Conservation (phyloP, 1,140 invertebrate species). For the Drosophila sulfurigaster region DNA sequence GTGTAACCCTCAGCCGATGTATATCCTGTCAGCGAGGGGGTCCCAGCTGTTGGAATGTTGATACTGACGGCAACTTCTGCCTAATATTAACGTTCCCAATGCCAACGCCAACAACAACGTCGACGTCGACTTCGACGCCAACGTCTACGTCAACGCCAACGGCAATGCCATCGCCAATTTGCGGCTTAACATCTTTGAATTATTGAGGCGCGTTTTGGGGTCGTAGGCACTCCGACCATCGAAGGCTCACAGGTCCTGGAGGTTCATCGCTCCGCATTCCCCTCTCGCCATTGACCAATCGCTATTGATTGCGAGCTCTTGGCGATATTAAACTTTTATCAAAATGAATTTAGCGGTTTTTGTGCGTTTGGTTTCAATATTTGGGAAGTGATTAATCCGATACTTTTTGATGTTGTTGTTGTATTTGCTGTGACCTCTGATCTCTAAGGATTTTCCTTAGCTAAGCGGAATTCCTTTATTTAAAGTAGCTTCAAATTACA, state of each 20-base stretch:
- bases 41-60: slow-evolving; percentile 57
- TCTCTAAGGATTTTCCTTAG: too few species aligned
- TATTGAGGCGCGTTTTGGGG: slow-evolving; percentile 72
- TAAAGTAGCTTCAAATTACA: too few species aligned
- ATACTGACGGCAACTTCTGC: slow-evolving; percentile 24
- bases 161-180: slow-evolving; percentile 67
- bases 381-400: slow-evolving; percentile 69
- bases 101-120: slow-evolving; percentile 23
- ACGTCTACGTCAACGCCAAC: slow-evolving; percentile 57
- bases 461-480: too few species aligned
- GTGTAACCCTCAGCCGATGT: slow-evolving; percentile 65
- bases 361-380: slow-evolving; percentile 74
- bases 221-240: slow-evolving; percentile 42
- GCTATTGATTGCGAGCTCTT: slow-evolving; percentile 46
- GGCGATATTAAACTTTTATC: slow-evolving; percentile 80
- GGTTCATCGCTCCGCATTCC: neutral
- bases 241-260: neutral
- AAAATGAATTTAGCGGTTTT: slow-evolving; percentile 80
- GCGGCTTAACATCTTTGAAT: slow-evolving; percentile 82
- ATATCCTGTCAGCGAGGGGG: slow-evolving; percentile 72
- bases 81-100: slow-evolving; percentile 21
- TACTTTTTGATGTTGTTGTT: slow-evolving; percentile 6
- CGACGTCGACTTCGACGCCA: slow-evolving; percentile 15
- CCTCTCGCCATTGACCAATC: neutral
- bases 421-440: too few species aligned